Base-by-base conservation (phyloP, 2,113 vertebrate species). In the Muscicapa adusta region DNA sequence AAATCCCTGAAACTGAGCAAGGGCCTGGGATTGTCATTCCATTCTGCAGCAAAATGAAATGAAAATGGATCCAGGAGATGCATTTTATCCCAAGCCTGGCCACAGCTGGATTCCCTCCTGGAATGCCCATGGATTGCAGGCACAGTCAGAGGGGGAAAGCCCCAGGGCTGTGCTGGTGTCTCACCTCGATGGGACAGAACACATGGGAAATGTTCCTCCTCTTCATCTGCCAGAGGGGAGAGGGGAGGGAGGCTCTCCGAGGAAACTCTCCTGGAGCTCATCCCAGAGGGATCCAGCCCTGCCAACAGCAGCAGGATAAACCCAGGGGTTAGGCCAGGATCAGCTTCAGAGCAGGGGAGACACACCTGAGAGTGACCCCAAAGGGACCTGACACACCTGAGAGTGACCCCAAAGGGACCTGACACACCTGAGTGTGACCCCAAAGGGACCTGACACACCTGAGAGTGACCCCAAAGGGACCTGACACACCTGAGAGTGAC, bases 191-290 rank as follows among this genome's bases (percentile, higher is more conserved):
- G 38, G 19, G 96, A 96, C 14, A 98, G 54, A 48, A 98, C 28
- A 1, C 96, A 95, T 2, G 98, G 98, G 34, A 98, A 96, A 7
- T 98, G 96, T 7, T 98, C 98, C 7, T 98, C 98, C 19, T 97
- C 96, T 3, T 96, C 97, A 12, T 98, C 97, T 9, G 80, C 12
- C 48, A 94, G 75, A 31, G 72, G 51, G 0, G 89, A 88, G 19
- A 81, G 77, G 0, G 23, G 22, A 28, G 40, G 57, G 2, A 78
- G 60, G 20, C 31, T 60, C 70, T 93, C 91, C 1, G 62, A 25
- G 47, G 88, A 58, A 88, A 74, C 71, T 5, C 60, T 43, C 66
- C 86, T 51, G 13, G 79, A 58, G 42, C 85, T 87, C 17, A 82
- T 76, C 18, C 94, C 96, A 38, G 96, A 87, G 18, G 65, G 36